phyloP scores from a whole-genome alignment of 2,113 vertebrate genomes.

The Chaetorhynchus papuensis region DNA sequence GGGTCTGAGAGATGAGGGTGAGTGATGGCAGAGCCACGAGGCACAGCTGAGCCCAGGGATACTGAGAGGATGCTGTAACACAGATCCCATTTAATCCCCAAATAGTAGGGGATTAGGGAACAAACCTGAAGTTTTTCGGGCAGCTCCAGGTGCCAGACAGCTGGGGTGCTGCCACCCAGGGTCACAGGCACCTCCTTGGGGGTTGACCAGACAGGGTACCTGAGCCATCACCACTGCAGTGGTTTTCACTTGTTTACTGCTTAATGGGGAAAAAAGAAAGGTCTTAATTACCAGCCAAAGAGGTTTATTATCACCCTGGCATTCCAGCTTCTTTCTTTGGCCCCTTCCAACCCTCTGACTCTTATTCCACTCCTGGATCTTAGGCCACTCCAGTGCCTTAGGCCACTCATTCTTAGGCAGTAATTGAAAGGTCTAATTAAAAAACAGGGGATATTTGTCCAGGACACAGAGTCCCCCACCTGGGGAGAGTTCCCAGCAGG shows the following conservation, averaged over 20 bases:
- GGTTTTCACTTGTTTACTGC: neutral
- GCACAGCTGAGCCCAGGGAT: neutral
- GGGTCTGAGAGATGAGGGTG: neutral
- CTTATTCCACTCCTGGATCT: neutral
- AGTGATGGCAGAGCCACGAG: fast-evolving
- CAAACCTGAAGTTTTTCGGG: neutral
- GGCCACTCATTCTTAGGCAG: neutral
- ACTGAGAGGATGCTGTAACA: neutral
- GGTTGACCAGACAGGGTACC: fast-evolving
- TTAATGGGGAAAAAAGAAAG: neutral
- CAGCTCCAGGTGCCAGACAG: neutral
- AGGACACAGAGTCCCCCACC: neutral
- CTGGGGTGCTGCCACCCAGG: neutral
- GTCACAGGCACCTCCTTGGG: neutral
- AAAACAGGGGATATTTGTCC: neutral
- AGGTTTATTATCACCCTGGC: neutral
- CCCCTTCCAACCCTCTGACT: neutral
- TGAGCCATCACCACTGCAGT: neutral
- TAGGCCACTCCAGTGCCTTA: neutral
- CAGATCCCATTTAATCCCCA: fast-evolving
- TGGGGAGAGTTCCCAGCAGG: neutral
- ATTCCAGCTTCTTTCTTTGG: neutral
- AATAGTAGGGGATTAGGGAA: neutral
- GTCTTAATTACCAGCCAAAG: neutral
- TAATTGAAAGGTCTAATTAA: conserved; percentile 18